Evolutionary conservation across 1,140 invertebrate genomes (phyloP), one percentile per base, ranked within the genome.

Genomic region (Bombus superbus): DNA sequence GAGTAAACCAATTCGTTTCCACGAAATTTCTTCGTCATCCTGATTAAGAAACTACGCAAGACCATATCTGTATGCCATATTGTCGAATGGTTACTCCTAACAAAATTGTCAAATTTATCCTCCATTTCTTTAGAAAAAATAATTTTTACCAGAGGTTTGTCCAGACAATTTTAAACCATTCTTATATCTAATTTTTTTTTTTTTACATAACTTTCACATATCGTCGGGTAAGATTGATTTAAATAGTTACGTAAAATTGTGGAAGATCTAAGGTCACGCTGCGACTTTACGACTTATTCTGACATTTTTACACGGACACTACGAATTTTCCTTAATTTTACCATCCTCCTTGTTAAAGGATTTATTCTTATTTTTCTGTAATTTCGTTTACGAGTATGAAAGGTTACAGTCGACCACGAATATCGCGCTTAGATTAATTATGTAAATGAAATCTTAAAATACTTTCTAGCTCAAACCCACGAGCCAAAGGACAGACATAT

Each of bases 391-490:
- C 13, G 28, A n/a, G 4, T 53, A 53, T 22, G 4, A 53, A 74
- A 44, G 53, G 3, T 59, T 86, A 69, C 25, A 53, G 6, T 53
- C 47, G 59, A 42, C 18, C 38, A 28, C 22, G 38, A 35, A 44
- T 53, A 53, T 57, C 11, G 25, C 28, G 22, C 22, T 81, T 47
- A 35, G 5, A 32, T 69, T 8, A 40, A 73, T 40, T 28, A 69
- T 59, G 18, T 78, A 47, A 74, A 32, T 71, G 15, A 25, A 28
- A 59, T 64, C 64, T 35, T 66, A 28, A 76, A 78, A 72, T 78
- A 57, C 13, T 75, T 25, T 57, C 35, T 5, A 18, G 38, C 25
- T 77, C 25, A 28, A 28, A 2, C 25, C 10, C n/a, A 9, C 6
- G 15, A 40, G 59, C 38, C 53, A 22, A 59, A 40, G 35, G 38